Conservation (phyloP, 2,113 vertebrate genomes). For the Oryzias melastigma region DNA sequence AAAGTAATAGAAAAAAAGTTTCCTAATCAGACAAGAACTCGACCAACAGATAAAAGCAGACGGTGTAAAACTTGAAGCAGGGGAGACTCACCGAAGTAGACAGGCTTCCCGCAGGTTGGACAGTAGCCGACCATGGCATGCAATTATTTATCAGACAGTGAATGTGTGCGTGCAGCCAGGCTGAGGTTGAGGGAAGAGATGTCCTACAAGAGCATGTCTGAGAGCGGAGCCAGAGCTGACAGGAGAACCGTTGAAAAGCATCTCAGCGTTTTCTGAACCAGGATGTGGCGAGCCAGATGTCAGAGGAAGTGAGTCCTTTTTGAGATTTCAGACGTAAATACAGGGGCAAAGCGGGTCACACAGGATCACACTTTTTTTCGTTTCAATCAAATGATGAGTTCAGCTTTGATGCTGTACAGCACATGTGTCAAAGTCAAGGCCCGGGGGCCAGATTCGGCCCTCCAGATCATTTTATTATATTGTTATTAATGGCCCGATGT, state of each 20-base stretch:
- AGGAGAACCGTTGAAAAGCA: conserved; percentile 52
- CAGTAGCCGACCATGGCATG: conserved; percentile 79
- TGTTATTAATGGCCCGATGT: no score
- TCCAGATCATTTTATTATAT: no score
- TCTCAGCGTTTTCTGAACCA: conserved; percentile 45
- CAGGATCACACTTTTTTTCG: no score
- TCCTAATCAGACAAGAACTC: not conserved
- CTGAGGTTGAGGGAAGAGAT: conserved; percentile 7
- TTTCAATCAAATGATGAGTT: not conserved
- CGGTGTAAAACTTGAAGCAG: conserved; percentile 18
- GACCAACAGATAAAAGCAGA: not conserved
- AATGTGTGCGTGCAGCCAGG: conserved; percentile 15
- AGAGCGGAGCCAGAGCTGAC: conserved; percentile 36
- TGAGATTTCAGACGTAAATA: conserved; percentile 39
- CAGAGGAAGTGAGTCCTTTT: conserved; percentile 49
- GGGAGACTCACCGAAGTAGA: conserved; percentile 82
- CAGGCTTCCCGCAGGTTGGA: conserved; percentile 81
- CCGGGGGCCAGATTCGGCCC: no score
- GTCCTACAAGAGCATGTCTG: not conserved
- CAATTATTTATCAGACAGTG: conserved; percentile 37
- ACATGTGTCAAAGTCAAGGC: no score
- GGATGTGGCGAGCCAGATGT: conserved; percentile 67
- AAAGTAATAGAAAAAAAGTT: conserved; percentile 1
- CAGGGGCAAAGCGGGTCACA: conserved; percentile 6
- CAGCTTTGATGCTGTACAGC: not conserved